These are phyloP conservation scores for Coccyzus lansbergi DNA, from an alignment of 2,797 vertebrate genomes.

Conservation along the genomic window DNA sequence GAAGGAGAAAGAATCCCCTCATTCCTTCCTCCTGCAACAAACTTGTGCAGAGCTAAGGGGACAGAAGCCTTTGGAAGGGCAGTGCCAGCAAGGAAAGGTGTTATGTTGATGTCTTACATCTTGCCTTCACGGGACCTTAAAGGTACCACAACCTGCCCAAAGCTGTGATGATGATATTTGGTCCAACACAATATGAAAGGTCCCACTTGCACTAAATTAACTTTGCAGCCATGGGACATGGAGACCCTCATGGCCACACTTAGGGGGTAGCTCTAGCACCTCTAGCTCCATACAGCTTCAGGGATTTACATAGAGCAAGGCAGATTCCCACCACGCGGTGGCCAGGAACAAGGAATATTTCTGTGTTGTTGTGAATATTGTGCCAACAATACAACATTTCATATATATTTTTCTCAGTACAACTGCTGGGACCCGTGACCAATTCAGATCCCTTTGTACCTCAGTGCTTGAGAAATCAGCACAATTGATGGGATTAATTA, in stretches of 20 bases:
- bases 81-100: neutral
- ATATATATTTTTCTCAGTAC: neutral
- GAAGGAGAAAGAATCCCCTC: neutral
- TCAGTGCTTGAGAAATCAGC: neutral
- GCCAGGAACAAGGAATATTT: neutral
- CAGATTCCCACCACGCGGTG: neutral
- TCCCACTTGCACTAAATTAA: neutral
- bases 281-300: neutral
- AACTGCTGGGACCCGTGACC: neutral
- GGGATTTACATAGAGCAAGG: neutral
- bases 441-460: neutral
- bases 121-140: neutral
- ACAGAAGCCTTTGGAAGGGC: neutral
- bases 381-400: neutral
- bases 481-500: neutral
- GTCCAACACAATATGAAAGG: fast-evolving
- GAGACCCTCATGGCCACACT: neutral
- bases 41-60: neutral
- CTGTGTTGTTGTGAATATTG: neutral
- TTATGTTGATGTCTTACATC: neutral
- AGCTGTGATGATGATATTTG: neutral
- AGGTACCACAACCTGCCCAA: neutral
- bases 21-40: neutral
- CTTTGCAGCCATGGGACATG: neutral
- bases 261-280: neutral